Percentiles rank a stretch among this genome's conserved stretches.
Evolutionary conservation across 53 echinoderm and acorn worm genomes (phyloP).

Genomic region (Paelopatides confundens): DNA sequence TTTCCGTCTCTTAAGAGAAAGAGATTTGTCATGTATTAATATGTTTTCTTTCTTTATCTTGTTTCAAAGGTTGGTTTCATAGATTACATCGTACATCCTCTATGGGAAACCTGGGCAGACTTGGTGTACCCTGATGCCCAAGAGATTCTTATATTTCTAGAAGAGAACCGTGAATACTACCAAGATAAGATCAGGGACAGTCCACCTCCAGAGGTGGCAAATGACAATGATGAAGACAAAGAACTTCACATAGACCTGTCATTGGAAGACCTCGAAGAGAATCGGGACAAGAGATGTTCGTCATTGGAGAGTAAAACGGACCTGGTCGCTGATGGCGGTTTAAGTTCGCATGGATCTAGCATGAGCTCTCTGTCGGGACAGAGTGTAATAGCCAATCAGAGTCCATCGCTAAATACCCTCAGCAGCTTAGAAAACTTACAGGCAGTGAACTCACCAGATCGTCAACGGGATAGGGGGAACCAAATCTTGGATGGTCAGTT

Average conservation of each 20-base stretch:
- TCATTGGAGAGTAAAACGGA: conserved; percentile 46
- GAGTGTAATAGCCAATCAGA: conserved; percentile 46
- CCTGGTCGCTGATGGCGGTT: conserved; percentile 9
- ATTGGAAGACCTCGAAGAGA: conserved; percentile 72
- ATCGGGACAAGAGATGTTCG: not conserved
- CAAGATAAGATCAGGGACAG: conserved; percentile 91
- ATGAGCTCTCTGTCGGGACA: conserved; percentile 50
- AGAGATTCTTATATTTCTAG: conserved; percentile 86
- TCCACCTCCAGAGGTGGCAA: conserved; percentile 77
- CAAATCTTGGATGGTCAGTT: conserved; percentile 22
- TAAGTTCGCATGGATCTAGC: conserved; percentile 40
- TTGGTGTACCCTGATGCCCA: conserved; percentile 97
- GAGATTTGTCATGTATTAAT: not conserved
- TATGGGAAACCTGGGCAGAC: conserved; percentile 99
- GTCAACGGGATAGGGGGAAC: not conserved
- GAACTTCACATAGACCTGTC: conserved; percentile 74
- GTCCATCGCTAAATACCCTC: not conserved
- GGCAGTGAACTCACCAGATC: not conserved
- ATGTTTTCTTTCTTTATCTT: not conserved
- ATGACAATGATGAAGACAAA: conserved; percentile 64
- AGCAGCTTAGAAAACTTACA: conserved; percentile 30
- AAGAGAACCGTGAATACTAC: conserved; percentile 96
- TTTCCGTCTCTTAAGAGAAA: too few species aligned
- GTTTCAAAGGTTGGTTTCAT: conserved; percentile 89
- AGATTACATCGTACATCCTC: conserved; percentile 94